Conservation (phyloP, 2,888 invertebrate species). For the Cepaea hortensis region DNA sequence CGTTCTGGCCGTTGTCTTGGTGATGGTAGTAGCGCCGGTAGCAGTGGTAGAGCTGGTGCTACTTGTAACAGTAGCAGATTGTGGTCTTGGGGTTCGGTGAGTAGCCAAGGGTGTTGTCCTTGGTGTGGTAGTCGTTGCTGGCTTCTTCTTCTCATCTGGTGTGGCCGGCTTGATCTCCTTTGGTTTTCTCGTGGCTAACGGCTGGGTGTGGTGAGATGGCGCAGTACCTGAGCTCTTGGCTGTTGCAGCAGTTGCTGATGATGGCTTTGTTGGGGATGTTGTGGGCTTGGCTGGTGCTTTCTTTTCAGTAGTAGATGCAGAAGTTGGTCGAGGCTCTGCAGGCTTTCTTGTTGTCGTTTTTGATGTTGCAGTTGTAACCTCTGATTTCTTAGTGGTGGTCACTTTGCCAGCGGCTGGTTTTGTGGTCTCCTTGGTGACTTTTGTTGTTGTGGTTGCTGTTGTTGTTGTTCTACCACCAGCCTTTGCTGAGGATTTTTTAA, state of each 20-base stretch:
- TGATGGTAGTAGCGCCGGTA: background rate
- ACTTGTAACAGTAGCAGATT: slow-evolving; percentile 20
- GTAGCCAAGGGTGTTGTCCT: slow-evolving; percentile 10
- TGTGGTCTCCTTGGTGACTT: slow-evolving; percentile 12
- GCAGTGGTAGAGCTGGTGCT: slow-evolving; percentile 29
- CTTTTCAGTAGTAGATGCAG: slow-evolving; percentile 20
- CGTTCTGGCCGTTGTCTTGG: background rate
- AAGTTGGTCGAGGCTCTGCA: slow-evolving; percentile 18
- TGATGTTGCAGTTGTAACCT: slow-evolving; percentile 20
- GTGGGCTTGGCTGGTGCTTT: slow-evolving; percentile 20
- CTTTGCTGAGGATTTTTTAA: slow-evolving; percentile 32
- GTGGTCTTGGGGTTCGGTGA: slow-evolving; percentile 19
- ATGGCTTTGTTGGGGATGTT: slow-evolving; percentile 28
- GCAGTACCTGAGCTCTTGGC: slow-evolving; percentile 10
- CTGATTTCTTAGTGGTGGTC: slow-evolving; percentile 14
- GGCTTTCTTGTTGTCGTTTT: slow-evolving; percentile 26
- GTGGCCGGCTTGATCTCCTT: slow-evolving; percentile 6
- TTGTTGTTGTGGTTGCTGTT: slow-evolving; percentile 26
- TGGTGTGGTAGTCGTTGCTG: background rate
- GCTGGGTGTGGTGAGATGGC: slow-evolving; percentile 34
- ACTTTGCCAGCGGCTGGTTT: slow-evolving; percentile 11
- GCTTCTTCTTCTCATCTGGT: slow-evolving; percentile 36
- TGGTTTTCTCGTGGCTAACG: slow-evolving; percentile 30
- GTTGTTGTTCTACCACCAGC: slow-evolving; percentile 34
- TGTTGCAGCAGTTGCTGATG: slow-evolving; percentile 1